These are phyloP conservation scores for Sylvilagus bachmani DNA, from an alignment of 2,113 vertebrate genomes.

Conservation along the genomic window DNA sequence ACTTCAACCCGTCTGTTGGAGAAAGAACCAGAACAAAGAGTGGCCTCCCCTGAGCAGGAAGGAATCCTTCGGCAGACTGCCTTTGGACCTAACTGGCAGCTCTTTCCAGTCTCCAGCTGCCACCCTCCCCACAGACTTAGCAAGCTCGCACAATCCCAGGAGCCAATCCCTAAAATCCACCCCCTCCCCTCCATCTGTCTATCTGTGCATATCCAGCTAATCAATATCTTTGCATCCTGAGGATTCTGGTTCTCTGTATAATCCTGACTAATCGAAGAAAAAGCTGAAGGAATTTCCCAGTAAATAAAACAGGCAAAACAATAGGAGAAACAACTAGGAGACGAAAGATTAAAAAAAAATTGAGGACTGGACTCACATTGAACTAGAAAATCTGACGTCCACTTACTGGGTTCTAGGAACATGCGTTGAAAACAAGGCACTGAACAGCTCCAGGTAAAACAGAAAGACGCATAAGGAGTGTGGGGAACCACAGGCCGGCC, in stretches of 20 bases:
- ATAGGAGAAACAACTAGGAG: neutral
- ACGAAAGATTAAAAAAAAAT: neutral
- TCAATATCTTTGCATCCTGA: neutral
- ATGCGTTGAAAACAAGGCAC: neutral
- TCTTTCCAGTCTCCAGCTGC: neutral
- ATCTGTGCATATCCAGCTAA: neutral
- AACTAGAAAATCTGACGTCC: neutral
- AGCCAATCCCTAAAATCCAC: neutral
- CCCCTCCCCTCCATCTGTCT: too few relatives aligned
- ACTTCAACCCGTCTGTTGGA: too few relatives aligned
- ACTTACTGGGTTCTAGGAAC: neutral
- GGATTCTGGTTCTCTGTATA: neutral
- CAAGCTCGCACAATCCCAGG: neutral
- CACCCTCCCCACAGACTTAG: neutral
- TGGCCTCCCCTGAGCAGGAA: neutral
- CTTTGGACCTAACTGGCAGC: too few relatives aligned
- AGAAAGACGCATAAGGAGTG: neutral
- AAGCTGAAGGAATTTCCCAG: neutral
- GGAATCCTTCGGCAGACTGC: neutral
- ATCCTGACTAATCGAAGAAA: neutral
- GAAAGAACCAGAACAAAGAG: neutral
- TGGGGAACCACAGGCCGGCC: too few relatives aligned
- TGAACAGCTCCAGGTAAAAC: constrained; percentile 24
- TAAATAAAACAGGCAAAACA: neutral
- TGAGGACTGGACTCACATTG: neutral